phyloP scores from a whole-genome alignment of 2,113 vertebrate genomes.

The Reinhardtius hippoglossoides region DNA sequence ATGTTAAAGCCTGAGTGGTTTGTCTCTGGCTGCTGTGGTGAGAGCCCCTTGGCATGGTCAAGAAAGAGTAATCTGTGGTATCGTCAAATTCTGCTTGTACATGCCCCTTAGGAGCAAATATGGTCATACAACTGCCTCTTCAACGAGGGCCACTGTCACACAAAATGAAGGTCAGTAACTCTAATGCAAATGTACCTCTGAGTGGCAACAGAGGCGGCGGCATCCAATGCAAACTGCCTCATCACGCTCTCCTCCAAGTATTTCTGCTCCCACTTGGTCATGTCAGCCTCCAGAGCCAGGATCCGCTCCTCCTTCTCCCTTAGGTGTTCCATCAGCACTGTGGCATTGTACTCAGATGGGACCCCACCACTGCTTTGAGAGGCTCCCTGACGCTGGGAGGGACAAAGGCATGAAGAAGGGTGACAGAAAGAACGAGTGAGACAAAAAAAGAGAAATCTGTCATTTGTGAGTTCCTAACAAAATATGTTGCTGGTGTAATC shows the following conservation, averaged over 20 bases:
- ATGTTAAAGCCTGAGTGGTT: too few relatives aligned
- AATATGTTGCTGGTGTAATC: not conserved
- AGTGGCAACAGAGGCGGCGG: slow-evolving; percentile 93
- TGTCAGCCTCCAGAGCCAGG: slow-evolving; percentile 96
- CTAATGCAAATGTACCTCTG: slow-evolving; percentile 82
- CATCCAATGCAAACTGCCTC: slow-evolving; percentile 97
- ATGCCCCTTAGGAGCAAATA: not conserved
- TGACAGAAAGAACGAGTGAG: not conserved
- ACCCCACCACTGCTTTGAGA: slow-evolving; percentile 80
- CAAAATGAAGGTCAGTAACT: not conserved
- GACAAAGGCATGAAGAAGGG: not conserved
- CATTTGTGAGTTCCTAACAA: not conserved
- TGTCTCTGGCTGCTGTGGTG: too few relatives aligned
- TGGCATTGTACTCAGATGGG: slow-evolving; percentile 88
- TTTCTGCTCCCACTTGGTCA: slow-evolving; percentile 99
- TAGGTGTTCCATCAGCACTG: slow-evolving; percentile 94
- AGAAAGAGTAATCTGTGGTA: too few relatives aligned
- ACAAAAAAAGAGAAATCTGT: not conserved
- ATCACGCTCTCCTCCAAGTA: slow-evolving; percentile 99
- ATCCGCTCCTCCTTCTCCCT: slow-evolving; percentile 97
- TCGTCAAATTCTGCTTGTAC: too few relatives aligned
- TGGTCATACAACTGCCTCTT: not conserved
- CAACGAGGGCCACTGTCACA: not conserved
- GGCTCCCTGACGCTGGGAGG: slow-evolving; percentile 89
- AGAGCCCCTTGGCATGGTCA: too few relatives aligned